These are phyloP conservation scores for Tenthredo amoena DNA, from an alignment of 2,888 invertebrate species.

Conservation along the genomic window DNA sequence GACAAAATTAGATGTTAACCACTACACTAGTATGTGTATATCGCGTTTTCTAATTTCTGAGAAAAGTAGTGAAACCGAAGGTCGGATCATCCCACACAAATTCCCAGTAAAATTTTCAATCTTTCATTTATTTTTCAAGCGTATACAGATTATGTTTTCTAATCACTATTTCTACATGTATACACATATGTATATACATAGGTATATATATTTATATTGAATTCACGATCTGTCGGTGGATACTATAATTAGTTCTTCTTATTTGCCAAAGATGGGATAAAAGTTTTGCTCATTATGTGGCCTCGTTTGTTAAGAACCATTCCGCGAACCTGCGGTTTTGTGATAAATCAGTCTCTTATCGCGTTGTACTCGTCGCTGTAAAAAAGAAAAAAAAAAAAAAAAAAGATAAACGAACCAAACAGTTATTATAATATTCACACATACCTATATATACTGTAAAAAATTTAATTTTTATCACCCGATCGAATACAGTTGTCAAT, in stretches of 20 bases:
- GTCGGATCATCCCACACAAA: conserved; percentile 8
- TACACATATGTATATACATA: not conserved
- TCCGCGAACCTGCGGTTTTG: not conserved
- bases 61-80: conserved; percentile 14
- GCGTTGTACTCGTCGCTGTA: not conserved
- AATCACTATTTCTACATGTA: not conserved
- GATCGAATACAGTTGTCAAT: not conserved
- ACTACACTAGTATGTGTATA: not conserved
- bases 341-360: not conserved
- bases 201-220: not conserved
- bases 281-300: not conserved
- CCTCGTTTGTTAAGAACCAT: not conserved
- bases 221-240: too few species aligned
- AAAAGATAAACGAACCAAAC: not conserved
- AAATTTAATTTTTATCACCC: not conserved
- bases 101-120: not conserved
- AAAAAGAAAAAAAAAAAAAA: not conserved
- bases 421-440: not conserved
- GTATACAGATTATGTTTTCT: not conserved
- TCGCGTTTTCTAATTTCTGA: not conserved
- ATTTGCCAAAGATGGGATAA: too few species aligned
- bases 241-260: too few species aligned
- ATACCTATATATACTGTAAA: not conserved
- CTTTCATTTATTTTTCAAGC: not conserved
- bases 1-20: not conserved